Evolutionary conservation across 2,888 invertebrate genomes (phyloP), one percentile per base, ranked within the genome.

Genomic region (Cerceris rybyensis): DNA sequence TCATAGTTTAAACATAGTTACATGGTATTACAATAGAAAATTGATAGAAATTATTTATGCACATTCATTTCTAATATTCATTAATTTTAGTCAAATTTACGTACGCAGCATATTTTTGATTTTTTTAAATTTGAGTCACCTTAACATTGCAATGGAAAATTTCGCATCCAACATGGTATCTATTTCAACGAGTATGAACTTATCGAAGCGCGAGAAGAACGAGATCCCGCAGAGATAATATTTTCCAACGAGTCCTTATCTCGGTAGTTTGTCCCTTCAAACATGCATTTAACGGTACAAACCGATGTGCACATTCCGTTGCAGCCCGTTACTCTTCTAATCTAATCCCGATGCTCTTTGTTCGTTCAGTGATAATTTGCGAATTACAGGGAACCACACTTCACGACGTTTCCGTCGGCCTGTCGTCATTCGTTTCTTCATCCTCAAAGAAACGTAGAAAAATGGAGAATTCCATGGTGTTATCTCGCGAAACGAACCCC

Each of bases 361-460:
- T 75, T 70, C 72, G 55, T 17, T 58, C 41, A 5, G 72, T 72
- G 81, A 85, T 85, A 78, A 81, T 67, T 75, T 65, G 70, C 60
- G 75, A 77, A 75, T 75, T 82, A 85, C 85, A 81, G 57, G 65
- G 78, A 85, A 81, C 65, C 69, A 83, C 85, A 81, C 85, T 85
- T n/a, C 17, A 60, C 57, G 49, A 9, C 16, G 73, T 69, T 79
- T 82, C 82, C 82, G 78, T 60, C 73, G 52, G 64, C 58, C 61
- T 64, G 64, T 75, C 46, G 28, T 11, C n/a, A 43, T 11, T 54
- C 14, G n/a, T 43, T 60, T 61, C 46, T 17, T 46, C 57, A 46
- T n/a, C 6, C 11, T 50, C 55, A 5, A 14, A 17, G 57, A 59
- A 69, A 70, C 69, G 57, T 13, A 39, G 75, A 54, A 55, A 76